These are phyloP conservation scores for Zaprionus camerounensis DNA, from an alignment of 1,140 invertebrate species.

Conservation along the genomic window DNA sequence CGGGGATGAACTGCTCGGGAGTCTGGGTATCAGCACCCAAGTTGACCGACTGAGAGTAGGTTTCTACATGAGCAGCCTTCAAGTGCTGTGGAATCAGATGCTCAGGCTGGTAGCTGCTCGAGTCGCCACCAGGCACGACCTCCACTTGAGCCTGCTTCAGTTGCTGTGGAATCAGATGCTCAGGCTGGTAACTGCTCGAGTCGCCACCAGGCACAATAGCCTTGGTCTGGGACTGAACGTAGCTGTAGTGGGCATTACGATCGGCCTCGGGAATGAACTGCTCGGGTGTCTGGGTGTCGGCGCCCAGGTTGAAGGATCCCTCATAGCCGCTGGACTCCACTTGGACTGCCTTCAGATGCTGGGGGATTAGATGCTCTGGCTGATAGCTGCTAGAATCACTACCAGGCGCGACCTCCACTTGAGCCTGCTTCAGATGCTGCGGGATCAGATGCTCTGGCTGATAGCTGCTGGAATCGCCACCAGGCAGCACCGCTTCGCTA, in stretches of 20 bases:
- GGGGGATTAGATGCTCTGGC: conserved; percentile 20
- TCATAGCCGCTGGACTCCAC: neutral
- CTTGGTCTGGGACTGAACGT: conserved; percentile 29
- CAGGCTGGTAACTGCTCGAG: conserved; percentile 31
- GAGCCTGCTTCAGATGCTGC: neutral
- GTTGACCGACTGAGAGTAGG: neutral
- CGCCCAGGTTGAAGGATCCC: conserved; percentile 42
- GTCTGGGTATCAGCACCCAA: conserved; percentile 17
- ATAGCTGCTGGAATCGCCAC: conserved; percentile 46
- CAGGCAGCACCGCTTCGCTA: conserved; percentile 15
- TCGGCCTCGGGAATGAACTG: conserved; percentile 33
- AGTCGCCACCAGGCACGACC: conserved; percentile 36
- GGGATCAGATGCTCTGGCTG: conserved; percentile 47
- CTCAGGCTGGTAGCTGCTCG: conserved; percentile 31
- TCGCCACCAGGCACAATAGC: conserved; percentile 28
- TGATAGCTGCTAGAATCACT: conserved; percentile 27
- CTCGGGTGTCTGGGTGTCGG: conserved; percentile 38
- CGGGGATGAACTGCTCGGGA: conserved; percentile 13
- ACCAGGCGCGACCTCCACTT: conserved; percentile 5
- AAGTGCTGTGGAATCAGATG: conserved; percentile 17
- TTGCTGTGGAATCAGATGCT: conserved; percentile 17
- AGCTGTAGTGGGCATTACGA: conserved; percentile 35
- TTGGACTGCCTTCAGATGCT: conserved; percentile 5
- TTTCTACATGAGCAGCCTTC: too few species aligned
- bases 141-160: too few species aligned